phyloP scores from a whole-genome alignment of 2,888 invertebrate genomes.

The Drosophila algonquin region DNA sequence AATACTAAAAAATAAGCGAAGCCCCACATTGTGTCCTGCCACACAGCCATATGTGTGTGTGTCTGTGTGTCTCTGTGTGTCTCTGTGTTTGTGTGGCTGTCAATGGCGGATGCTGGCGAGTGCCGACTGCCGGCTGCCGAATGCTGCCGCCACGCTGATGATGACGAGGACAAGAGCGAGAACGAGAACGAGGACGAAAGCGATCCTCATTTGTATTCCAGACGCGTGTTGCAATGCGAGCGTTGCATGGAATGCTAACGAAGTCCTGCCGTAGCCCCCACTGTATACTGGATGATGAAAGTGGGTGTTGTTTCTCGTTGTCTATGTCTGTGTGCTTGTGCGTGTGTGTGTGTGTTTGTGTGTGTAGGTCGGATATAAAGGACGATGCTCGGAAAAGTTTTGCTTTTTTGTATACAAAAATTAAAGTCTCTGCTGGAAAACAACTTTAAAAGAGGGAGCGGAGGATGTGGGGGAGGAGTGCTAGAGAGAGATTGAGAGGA shows the following conservation, averaged over 20 bases:
- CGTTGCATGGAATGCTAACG: slow-evolving; percentile 69
- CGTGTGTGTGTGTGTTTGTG: slow-evolving; percentile 34
- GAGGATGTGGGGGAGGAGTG: too few relatives aligned
- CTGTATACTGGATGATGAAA: slow-evolving; percentile 65
- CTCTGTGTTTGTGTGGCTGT: slow-evolving; percentile 55
- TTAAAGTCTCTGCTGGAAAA: slow-evolving; percentile 55
- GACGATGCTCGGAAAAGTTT: slow-evolving; percentile 43
- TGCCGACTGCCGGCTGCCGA: slow-evolving; percentile 40
- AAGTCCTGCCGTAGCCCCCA: slow-evolving; percentile 49
- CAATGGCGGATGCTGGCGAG: slow-evolving; percentile 73
- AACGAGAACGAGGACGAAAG: slow-evolving; percentile 61
- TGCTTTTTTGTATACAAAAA: slow-evolving; percentile 44
- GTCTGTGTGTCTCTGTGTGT: slow-evolving; percentile 25
- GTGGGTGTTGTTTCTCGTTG: slow-evolving; percentile 56
- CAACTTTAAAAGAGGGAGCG: slow-evolving; percentile 23
- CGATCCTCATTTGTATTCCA: slow-evolving; percentile 83
- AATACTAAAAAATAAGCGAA: slow-evolving; percentile 49
- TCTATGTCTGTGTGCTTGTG: slow-evolving; percentile 7
- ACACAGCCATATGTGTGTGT: slow-evolving; percentile 21
- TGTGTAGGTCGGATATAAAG: slow-evolving; percentile 63
- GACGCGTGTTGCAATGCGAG: slow-evolving; percentile 78
- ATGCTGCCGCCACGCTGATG: slow-evolving; percentile 54
- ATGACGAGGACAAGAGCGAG: slow-evolving; percentile 46
- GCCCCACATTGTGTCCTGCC: slow-evolving; percentile 37
- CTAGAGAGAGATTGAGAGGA: not conserved